Conservation (phyloP, 1,140 invertebrate species). For the Pteromalus puparum region DNA sequence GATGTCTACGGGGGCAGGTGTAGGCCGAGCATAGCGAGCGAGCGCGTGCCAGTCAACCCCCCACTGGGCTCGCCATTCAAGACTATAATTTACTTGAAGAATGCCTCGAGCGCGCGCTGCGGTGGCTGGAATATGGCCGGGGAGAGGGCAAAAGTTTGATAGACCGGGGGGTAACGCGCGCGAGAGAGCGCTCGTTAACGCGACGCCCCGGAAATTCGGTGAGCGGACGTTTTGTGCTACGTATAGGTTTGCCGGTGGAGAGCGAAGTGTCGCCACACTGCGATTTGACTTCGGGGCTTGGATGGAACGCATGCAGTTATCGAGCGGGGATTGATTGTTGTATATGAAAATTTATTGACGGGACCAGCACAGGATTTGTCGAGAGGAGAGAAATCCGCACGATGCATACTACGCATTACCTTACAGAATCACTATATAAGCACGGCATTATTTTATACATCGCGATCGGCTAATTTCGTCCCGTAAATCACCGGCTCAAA, state of each 20-base stretch:
- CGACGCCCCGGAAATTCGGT: constrained; percentile 39
- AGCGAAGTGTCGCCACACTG: neutral
- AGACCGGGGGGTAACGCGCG: neutral
- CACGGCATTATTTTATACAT: neutral
- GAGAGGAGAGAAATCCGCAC: too few species aligned
- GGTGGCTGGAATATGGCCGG: constrained; percentile 25
- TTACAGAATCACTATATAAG: too few species aligned
- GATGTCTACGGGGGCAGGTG: constrained; percentile 74
- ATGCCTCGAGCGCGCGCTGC: constrained; percentile 59
- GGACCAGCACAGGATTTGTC: neutral
- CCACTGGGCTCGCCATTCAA: constrained; percentile 72
- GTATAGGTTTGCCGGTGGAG: too few species aligned
- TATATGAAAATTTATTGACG: too few species aligned
- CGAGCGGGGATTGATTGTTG: too few species aligned
- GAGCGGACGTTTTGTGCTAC: constrained; percentile 6
- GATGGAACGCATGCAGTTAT: too few species aligned
- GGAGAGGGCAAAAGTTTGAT: constrained; percentile 4
- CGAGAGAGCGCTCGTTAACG: constrained; percentile 37
- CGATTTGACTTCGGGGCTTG: too few species aligned
- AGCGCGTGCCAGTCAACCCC: constrained; percentile 75
- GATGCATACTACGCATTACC: too few species aligned
- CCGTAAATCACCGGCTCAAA: neutral
- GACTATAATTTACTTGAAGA: constrained; percentile 77
- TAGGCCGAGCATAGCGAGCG: constrained; percentile 58
- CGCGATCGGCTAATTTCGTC: neutral